Percentiles rank a stretch among this genome's conserved stretches.
Conservation (phyloP, 2,888 invertebrate species). For the Meloe dianella region DNA sequence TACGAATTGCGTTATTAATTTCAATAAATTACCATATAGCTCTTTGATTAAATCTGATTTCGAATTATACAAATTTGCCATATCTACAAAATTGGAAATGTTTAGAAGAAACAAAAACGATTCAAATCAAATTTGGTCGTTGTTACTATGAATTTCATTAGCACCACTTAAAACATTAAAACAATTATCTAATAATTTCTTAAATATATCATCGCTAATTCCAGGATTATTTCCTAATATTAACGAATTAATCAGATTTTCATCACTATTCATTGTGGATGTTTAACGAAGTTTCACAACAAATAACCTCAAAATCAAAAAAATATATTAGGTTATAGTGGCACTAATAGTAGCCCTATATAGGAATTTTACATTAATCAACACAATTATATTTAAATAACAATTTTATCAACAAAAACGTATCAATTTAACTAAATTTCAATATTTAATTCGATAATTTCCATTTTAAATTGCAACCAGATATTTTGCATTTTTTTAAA, state of each 20-base stretch:
- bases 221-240: conserved; percentile 39
- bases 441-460: too few species aligned
- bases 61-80: conserved; percentile 46
- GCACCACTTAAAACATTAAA: conserved; percentile 43
- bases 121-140: conserved; percentile 2
- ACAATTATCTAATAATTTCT: conserved; percentile 48
- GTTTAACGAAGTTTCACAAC: too few species aligned
- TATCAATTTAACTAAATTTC: too few species aligned
- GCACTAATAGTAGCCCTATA: too few species aligned
- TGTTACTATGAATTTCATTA: conserved; percentile 47
- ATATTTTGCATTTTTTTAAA: too few species aligned
- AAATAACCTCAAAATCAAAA: too few species aligned
- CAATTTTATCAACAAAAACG: too few species aligned
- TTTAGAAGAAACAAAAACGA: conserved; percentile 4
- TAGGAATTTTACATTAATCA: too few species aligned
- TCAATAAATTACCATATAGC: conserved; percentile 50
- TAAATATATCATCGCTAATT: conserved; percentile 40
- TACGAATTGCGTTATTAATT: conserved; percentile 49
- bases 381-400: too few species aligned
- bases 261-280: conserved; percentile 26
- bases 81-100: conserved; percentile 41
- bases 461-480: too few species aligned
- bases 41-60: conserved; percentile 55
- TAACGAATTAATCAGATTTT: conserved; percentile 41
- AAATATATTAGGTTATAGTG: too few species aligned